A percentile compares a stretch with the other conserved stretches of the same genome.
Evolutionary conservation across 2,888 invertebrate genomes (phyloP).

Genomic region (Platypus cylindrus): DNA sequence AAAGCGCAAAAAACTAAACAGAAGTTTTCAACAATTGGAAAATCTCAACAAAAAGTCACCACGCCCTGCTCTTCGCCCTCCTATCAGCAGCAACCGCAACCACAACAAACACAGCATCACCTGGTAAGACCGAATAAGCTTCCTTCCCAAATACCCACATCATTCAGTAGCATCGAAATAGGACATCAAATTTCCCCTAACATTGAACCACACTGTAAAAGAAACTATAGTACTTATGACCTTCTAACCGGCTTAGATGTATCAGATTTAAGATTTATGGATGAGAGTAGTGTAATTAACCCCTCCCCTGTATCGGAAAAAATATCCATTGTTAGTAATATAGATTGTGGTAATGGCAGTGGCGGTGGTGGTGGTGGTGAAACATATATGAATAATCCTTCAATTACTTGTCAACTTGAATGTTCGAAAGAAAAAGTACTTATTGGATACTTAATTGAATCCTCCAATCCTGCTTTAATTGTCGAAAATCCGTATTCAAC

Average conservation of each 20-base stretch:
- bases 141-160: conserved; percentile 10
- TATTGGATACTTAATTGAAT: conserved; percentile 3
- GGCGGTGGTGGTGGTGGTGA: too few species aligned
- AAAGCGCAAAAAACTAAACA: conserved; percentile 16
- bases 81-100: too few species aligned
- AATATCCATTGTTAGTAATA: conserved; percentile 38
- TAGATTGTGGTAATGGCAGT: too few species aligned
- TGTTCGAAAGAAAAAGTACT: too few species aligned
- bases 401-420: too few species aligned
- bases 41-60: conserved; percentile 10
- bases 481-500: background rate
- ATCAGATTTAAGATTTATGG: conserved; percentile 82
- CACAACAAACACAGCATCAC: conserved; percentile 39
- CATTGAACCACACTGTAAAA: conserved; percentile 13
- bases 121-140: conserved; percentile 14
- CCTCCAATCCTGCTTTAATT: conserved; percentile 1
- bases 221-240: conserved; percentile 47
- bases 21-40: conserved; percentile 50
- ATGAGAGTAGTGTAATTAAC: conserved; percentile 75
- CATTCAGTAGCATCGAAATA: conserved; percentile 15
- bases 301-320: conserved; percentile 70
- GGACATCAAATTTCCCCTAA: conserved; percentile 10
- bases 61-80: too few species aligned
- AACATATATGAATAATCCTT: too few species aligned
- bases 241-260: conserved; percentile 67